Conservation (phyloP, 2,888 invertebrate species). For the Drosophila buzzatii region DNA sequence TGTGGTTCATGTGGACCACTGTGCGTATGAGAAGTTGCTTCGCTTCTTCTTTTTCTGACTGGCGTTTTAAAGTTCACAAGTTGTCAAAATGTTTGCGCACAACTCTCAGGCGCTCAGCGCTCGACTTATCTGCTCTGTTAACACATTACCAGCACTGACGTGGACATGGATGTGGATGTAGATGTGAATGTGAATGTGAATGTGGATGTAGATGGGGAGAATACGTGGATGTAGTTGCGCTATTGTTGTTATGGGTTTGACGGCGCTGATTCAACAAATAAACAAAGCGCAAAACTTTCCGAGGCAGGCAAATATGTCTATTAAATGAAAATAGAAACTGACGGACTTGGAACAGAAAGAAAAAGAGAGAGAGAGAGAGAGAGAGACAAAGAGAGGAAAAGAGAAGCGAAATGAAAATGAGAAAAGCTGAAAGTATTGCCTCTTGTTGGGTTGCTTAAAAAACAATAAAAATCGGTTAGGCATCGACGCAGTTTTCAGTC, state of each 20-base stretch:
- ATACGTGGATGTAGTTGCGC: constrained; percentile 12
- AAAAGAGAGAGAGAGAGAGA: background rate
- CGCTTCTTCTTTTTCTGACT: constrained; percentile 20
- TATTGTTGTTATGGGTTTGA: constrained; percentile 62
- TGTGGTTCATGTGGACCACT: constrained; percentile 67
- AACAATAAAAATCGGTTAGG: constrained; percentile 70
- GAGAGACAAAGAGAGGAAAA: background rate
- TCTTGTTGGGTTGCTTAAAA: constrained; percentile 61
- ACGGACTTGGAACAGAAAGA: constrained; percentile 39
- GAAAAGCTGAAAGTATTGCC: constrained; percentile 37
- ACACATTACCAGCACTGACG: constrained; percentile 68
- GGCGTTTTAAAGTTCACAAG: constrained; percentile 77
- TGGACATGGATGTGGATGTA: constrained; percentile 25
- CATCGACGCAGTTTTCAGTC: constrained; percentile 53
- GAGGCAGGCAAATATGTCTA: constrained; percentile 67
- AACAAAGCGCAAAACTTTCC: constrained; percentile 67
- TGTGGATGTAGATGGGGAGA: constrained; percentile 1
- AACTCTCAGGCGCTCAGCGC: constrained; percentile 47
- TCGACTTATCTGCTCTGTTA: constrained; percentile 71
- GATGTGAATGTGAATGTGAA: background rate
- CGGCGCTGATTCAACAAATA: constrained; percentile 78
- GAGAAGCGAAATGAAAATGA: constrained; percentile 4
- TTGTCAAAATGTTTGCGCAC: constrained; percentile 80
- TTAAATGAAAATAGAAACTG: constrained; percentile 77
- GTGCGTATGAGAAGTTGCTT: constrained; percentile 27